These are phyloP conservation scores for Drosophila sp. DNA, from an alignment of 1,140 invertebrate genomes.

Conservation along the genomic window DNA sequence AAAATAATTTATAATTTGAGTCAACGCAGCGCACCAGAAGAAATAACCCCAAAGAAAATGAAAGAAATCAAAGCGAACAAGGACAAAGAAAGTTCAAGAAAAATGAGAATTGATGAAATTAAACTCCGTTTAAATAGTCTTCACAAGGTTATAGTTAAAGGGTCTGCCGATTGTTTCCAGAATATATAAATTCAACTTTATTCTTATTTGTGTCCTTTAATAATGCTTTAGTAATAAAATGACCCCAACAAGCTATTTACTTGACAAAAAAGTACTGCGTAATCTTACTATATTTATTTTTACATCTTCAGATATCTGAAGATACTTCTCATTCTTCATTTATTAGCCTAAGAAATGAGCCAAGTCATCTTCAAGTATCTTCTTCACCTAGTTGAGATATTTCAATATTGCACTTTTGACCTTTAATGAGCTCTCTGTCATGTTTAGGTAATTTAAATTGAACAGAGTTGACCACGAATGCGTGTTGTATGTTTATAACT, in stretches of 20 bases:
- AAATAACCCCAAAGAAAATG: conserved; percentile 42
- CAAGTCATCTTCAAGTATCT: neutral
- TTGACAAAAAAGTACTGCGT: too few species aligned
- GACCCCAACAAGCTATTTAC: too few species aligned
- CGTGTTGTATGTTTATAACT: conserved; percentile 13
- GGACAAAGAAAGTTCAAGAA: conserved; percentile 40
- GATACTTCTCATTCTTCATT: too few species aligned
- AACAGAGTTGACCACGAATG: conserved; percentile 11
- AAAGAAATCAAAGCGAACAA: neutral
- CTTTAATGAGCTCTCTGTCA: conserved; percentile 16
- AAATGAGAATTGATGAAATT: conserved; percentile 16
- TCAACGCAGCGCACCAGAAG: conserved; percentile 50
- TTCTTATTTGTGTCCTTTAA: too few species aligned
- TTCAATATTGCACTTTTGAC: conserved; percentile 9
- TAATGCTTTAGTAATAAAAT: too few species aligned
- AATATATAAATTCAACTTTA: too few species aligned
- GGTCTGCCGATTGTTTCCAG: neutral
- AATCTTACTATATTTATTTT: too few species aligned
- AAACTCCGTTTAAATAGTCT: neutral
- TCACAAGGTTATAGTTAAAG: neutral
- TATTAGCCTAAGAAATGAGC: conserved; percentile 2
- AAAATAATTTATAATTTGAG: conserved; percentile 80
- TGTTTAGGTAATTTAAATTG: conserved; percentile 10
- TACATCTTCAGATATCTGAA: too few species aligned
- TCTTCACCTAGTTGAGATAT: neutral